Evolutionary conservation across 2,113 vertebrate species (phyloP), one percentile per base, ranked within the genome.

Genomic region (Tupaia chinensis): DNA sequence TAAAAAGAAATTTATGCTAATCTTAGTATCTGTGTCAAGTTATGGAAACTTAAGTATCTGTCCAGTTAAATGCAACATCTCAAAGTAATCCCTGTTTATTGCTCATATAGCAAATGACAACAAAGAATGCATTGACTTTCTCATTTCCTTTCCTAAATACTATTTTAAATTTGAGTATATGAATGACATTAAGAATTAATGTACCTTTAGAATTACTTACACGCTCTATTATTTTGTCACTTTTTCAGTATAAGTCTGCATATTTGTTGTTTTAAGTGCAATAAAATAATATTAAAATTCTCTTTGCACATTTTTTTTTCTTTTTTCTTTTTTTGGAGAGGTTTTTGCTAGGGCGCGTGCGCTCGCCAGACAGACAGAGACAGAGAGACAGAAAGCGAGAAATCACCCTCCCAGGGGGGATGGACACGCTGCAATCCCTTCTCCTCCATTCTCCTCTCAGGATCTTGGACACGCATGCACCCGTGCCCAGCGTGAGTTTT

Each of bases 1-100:
- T 79, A 78, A 65, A 81, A 78, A 77, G 63, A n/a, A 81, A 74
- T 94, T 88, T 79, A 65, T 94, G 56, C 34, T 85, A 68, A 88
- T 27, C 15, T 96, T 83, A n/a, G 9, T 93, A 27, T 56, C 44
- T 84, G 69, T 17, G 27, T 77, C 9, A 6, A 63, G 22, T 65
- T 77, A 20, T 63, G 8, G 58, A 93, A 81, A 34, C 32, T 53
- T 44, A 23, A 17, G 13, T 44, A 34, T 61, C 58, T 81, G 0
- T 90, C 19, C 8, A 85, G 53, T 77, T 81, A 87, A 89, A 17
- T 85, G 56, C 14, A 78, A 5, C 17, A 20, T 93, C 63, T 92
- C 77, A 91, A 56, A 93, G 78, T 15, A 92, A 0, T 82, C 16
- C 23, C 34, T 53, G 15, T 54, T 2, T 22, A 22, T 65, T 94